A percentile compares a stretch with the other conserved stretches of the same genome.
phyloP scores from a whole-genome alignment of 2,797 vertebrate species.

The Morelia viridis region DNA sequence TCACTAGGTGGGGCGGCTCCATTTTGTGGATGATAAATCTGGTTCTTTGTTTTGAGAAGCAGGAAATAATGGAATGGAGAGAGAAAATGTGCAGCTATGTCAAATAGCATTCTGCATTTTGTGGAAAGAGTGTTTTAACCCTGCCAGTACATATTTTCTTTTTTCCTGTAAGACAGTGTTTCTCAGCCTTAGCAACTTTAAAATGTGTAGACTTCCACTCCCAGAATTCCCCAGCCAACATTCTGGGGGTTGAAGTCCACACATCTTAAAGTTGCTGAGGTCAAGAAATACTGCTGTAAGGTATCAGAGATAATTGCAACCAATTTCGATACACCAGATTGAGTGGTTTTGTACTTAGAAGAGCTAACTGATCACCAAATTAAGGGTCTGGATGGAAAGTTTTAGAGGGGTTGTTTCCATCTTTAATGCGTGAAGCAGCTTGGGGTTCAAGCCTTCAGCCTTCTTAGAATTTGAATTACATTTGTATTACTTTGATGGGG shows the following conservation, averaged over 20 bases:
- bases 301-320: background rate
- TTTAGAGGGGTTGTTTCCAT: background rate
- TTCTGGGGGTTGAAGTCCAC: background rate
- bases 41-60: constrained; percentile 33
- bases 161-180: background rate
- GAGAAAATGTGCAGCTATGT: constrained; percentile 4
- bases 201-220: background rate
- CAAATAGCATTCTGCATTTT: background rate
- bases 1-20: constrained; percentile 28
- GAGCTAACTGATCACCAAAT: background rate
- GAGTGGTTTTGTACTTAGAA: background rate
- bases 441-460: background rate
- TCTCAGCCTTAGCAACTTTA: background rate
- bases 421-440: background rate
- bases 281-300: background rate
- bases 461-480: constrained; percentile 3
- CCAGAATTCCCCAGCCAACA: background rate
- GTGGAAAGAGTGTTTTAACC: background rate
- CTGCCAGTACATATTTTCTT: background rate
- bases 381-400: background rate
- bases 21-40: constrained; percentile 34
- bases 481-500: background rate
- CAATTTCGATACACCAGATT: background rate
- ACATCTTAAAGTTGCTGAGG: background rate
- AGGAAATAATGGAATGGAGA: constrained; percentile 25